Conservation (phyloP, 2,888 invertebrate species). For the Sipha maydis region DNA sequence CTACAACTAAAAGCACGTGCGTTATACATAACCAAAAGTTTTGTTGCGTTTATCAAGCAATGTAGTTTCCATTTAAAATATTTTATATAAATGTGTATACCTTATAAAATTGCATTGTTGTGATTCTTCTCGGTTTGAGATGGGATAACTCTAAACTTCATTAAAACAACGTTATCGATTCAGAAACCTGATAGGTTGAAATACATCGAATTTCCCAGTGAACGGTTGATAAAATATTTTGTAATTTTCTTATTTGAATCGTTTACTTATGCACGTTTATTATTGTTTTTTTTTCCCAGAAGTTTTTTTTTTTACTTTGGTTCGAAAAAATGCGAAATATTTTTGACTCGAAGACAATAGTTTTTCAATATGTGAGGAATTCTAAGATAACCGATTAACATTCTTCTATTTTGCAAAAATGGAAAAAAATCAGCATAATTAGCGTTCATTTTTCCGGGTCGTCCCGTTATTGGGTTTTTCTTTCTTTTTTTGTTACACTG, state of each 20-base stretch:
- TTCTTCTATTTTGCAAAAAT: background rate
- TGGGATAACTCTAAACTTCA: background rate
- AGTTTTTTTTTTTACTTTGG: too few relatives aligned
- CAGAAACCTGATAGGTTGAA: background rate
- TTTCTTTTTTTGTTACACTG: background rate
- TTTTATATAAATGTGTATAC: too few relatives aligned
- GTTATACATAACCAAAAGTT: too few relatives aligned
- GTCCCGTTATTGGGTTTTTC: background rate
- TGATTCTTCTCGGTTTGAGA: too few relatives aligned
- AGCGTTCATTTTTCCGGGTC: background rate
- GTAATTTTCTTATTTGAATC: background rate
- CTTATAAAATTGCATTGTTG: too few relatives aligned
- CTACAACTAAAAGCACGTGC: too few relatives aligned
- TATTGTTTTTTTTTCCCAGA: too few relatives aligned
- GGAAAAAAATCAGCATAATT: background rate
- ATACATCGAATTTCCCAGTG: background rate
- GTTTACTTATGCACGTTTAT: too few relatives aligned
- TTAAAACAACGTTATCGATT: background rate
- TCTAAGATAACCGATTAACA: background rate
- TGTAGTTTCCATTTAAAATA: too few relatives aligned
- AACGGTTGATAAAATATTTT: background rate
- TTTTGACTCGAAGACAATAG: background rate
- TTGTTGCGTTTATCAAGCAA: too few relatives aligned
- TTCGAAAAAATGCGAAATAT: background rate
- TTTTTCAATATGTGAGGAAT: background rate